Conservation (phyloP, 1,140 invertebrate species). For the Fopius arisanus region DNA sequence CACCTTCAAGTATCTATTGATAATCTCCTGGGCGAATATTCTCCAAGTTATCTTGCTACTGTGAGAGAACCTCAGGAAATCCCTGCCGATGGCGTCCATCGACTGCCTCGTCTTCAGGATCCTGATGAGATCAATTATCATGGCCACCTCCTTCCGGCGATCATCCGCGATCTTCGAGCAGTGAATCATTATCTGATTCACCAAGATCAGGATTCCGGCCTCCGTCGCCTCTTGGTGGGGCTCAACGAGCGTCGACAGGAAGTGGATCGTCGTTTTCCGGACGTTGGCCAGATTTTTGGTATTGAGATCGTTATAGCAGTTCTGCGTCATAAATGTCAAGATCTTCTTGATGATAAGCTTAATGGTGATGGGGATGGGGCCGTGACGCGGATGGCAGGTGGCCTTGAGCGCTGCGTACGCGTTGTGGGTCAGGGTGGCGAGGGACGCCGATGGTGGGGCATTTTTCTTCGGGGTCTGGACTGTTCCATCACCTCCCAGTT, state of each 20-base stretch:
- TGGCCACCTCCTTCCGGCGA: constrained; percentile 64
- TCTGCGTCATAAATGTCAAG: constrained; percentile 61
- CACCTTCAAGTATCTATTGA: constrained; percentile 62
- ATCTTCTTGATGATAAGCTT: constrained; percentile 64
- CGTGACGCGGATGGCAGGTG: constrained; percentile 64
- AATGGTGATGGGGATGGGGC: constrained; percentile 58
- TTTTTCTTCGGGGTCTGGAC: constrained; percentile 39
- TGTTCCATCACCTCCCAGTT: constrained; percentile 56
- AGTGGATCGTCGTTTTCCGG: constrained; percentile 64
- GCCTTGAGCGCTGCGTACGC: constrained; percentile 61
- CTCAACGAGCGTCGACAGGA: constrained; percentile 63
- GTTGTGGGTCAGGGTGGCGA: constrained; percentile 59
- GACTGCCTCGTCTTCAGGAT: constrained; percentile 50
- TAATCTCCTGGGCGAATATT: constrained; percentile 68
- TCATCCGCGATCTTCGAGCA: constrained; percentile 70
- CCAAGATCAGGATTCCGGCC: constrained; percentile 59
- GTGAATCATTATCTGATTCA: constrained; percentile 69
- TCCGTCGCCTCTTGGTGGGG: constrained; percentile 54
- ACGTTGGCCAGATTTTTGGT: constrained; percentile 43
- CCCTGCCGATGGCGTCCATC: constrained; percentile 52
- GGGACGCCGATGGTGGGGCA: constrained; percentile 33
- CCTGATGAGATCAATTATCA: constrained; percentile 64
- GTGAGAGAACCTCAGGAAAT: constrained; percentile 65
- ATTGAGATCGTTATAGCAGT: constrained; percentile 33
- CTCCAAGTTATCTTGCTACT: constrained; percentile 64